Base-by-base conservation (phyloP, 2,113 vertebrate genomes). In the Brachypodius melanocephalos region DNA sequence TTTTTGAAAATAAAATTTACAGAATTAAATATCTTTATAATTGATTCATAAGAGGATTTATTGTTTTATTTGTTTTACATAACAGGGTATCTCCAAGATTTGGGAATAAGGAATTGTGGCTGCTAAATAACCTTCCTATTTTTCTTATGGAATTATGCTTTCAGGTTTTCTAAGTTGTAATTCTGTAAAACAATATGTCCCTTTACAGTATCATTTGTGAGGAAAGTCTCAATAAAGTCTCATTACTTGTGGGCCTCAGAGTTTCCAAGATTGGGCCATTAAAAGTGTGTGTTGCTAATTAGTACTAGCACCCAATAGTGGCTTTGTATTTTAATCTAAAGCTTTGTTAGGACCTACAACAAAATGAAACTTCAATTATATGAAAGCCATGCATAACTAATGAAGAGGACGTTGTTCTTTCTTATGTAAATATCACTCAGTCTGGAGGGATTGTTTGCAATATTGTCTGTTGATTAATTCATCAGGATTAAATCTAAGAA, bases 381-480 rank as follows among this genome's bases (percentile, higher is more conserved):
- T 81, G 21, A 78, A 91, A 73, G 29, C 51, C 55, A 67, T 51
- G 28, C 91, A 45, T 69, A 88, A 78, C 75, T 89, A 84, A 91
- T 82, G 66, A 82, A 87, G n/a, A 52, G 83, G 31, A 17, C 43
- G 4, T 42, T 92, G 38, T 92, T 57, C 84, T 85, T 74, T 79
- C 67, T 63, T 49, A 67, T 86, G 80, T 25, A 86, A 78, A 94
- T 93, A 90, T 65, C 72, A 79, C 17, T 74, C 54, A 49, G 49
- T 63, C 69, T 81, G 69, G n/a, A 77, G 88, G 54, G 91, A 95
- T 24, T 88, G 40, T 43, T 77, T 63, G 18, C 63, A 91, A 63
- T 81, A 45, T 57, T 76, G 48, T 77, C 84, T 95, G 84, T 32
- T 91, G 75, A 87, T 93, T 91, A 88, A 88, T 91, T 91, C 69